These are phyloP conservation scores for Rissa tridactyla DNA, from an alignment of 2,113 vertebrate species.

Conservation along the genomic window DNA sequence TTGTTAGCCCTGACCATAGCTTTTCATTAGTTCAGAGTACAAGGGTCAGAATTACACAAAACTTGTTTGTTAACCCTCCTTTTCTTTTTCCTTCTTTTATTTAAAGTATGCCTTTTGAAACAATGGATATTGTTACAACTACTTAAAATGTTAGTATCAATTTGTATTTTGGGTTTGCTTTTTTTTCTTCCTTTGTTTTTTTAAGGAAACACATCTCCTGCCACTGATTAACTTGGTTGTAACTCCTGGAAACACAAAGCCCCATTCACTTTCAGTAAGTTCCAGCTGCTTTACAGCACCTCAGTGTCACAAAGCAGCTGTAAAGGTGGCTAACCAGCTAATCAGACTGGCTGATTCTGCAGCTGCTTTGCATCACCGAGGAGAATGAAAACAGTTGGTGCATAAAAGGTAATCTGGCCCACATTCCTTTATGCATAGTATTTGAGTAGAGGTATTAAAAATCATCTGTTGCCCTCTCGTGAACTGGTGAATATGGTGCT, in stretches of 20 bases:
- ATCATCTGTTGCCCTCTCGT: background rate
- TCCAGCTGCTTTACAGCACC: background rate
- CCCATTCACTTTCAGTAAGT: background rate
- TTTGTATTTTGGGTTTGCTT: background rate
- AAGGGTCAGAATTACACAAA: background rate
- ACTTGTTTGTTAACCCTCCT: accelerated
- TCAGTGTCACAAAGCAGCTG: background rate
- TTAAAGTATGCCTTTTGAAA: background rate
- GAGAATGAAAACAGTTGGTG: background rate
- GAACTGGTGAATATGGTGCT: background rate
- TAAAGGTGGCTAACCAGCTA: background rate
- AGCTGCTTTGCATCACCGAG: background rate
- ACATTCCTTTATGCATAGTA: background rate
- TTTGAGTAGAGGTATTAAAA: background rate
- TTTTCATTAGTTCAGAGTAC: background rate
- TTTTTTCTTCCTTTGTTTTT: background rate
- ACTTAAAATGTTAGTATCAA: background rate
- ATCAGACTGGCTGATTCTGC: background rate
- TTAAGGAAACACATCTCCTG: background rate
- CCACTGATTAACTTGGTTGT: background rate
- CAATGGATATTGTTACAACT: background rate
- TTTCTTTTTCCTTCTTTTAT: background rate
- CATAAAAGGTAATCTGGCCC: background rate
- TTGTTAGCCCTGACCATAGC: background rate
- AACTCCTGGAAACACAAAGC: background rate